Base-by-base conservation (phyloP, 2,888 invertebrate species). In the Dasypolia templi region DNA sequence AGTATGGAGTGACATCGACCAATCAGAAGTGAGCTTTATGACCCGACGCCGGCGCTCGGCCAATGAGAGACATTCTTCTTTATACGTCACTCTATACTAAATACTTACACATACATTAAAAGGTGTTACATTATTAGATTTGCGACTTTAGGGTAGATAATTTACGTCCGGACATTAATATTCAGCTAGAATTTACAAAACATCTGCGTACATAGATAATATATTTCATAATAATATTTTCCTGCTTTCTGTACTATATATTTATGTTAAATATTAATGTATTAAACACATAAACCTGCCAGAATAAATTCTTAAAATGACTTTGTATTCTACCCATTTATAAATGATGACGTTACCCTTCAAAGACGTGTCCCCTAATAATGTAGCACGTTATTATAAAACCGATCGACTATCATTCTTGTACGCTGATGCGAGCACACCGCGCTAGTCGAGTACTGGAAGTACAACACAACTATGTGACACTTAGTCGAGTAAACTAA, bases 61-160 rank as follows among this genome's bases (percentile, higher is more conserved):
- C 76, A 81, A 75, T 75, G 56, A 58, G 49, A 42, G 12, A 49
- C 46, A 3, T 58, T 42, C 9, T 9, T n/a, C 11, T 69, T 51
- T 6, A n/a, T 5, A 22, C 22, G 29, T 53, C 77, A 77, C 82
- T 76, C 77, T 19, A 64, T 64, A 82, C 77, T 76, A 81, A 81
- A 58, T 44, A 77, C 82, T 76, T 56, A 14, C 2, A 75, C 51
- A 75, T 58, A 76, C 35, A 62, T 29, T 39, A 1, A 7, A 12
- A 0, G 4, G 19, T 59, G 39, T 22, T 42, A 64, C 9, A 77
- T 61, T 77, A 77, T 65, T 77, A 67, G 46, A 29, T 6, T 44
- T 32, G 29, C 0, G 49, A 61, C 63, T 39, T 42, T 26, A 19
- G 5, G 11, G 0, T 22, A 2, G 12, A 26, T 11, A 44, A 49